phyloP scores from a whole-genome alignment of 2,797 vertebrate species.

The Lycodopsis pacificus region DNA sequence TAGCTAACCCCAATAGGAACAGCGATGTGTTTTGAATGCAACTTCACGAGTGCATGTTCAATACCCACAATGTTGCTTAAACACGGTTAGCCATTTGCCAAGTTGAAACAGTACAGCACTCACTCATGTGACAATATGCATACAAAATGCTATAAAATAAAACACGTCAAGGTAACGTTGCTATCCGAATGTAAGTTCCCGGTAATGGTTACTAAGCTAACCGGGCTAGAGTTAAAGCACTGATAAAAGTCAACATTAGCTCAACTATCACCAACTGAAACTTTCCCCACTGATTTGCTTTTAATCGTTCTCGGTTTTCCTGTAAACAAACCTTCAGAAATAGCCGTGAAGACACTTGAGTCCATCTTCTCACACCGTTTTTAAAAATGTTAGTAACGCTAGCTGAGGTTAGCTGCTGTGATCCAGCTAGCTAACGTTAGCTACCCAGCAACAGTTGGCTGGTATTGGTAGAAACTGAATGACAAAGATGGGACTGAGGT shows the following conservation, averaged over 20 bases:
- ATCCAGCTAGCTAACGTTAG: constrained; percentile 20
- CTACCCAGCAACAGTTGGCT: neutral
- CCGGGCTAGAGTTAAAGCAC: neutral
- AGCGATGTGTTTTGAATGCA: constrained; percentile 51
- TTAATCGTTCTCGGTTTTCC: accelerated
- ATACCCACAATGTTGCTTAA: constrained; percentile 13
- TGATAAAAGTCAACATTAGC: neutral
- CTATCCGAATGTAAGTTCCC: neutral
- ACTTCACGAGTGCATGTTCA: constrained; percentile 39
- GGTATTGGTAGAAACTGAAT: too few species aligned
- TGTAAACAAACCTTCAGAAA: constrained; percentile 60
- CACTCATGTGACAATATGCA: neutral
- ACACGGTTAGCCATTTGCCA: neutral
- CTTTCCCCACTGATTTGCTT: neutral
- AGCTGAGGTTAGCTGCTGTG: constrained; percentile 15
- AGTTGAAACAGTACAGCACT: neutral
- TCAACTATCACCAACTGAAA: neutral
- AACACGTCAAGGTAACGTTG: neutral
- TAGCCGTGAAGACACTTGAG: neutral
- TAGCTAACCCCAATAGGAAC: neutral
- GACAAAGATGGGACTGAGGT: neutral
- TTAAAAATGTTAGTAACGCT: constrained; percentile 26
- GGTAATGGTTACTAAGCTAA: constrained; percentile 12
- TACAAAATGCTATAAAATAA: too few species aligned
- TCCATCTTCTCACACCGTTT: constrained; percentile 56